A percentile compares a stretch with the other conserved stretches of the same genome.
These are phyloP conservation scores for Bucco capensis DNA, from an alignment of 2,113 vertebrate species.

Conservation along the genomic window DNA sequence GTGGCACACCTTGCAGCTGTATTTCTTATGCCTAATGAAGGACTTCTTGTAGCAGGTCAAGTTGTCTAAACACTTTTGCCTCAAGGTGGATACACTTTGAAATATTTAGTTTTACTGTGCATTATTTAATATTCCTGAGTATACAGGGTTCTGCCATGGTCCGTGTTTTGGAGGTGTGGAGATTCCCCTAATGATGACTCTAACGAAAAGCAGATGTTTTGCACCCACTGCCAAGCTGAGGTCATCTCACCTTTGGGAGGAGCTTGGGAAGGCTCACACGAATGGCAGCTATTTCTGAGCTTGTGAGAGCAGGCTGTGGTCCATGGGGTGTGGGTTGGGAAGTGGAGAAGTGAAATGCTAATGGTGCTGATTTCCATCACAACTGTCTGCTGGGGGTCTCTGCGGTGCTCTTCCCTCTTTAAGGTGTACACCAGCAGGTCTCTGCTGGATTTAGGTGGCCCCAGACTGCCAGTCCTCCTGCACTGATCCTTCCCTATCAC, in stretches of 20 bases:
- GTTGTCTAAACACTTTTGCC: background rate
- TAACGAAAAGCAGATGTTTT: background rate
- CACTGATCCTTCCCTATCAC: accelerated
- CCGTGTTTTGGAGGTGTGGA: background rate
- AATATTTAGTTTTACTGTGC: background rate
- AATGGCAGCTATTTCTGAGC: background rate
- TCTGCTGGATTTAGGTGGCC: background rate
- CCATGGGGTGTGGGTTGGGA: background rate
- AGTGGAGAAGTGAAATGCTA: background rate
- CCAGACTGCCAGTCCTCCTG: background rate
- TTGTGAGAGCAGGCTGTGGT: background rate
- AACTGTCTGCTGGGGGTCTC: background rate
- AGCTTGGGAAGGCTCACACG: background rate
- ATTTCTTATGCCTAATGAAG: accelerated
- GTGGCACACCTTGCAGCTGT: accelerated
- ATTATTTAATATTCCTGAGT: background rate
- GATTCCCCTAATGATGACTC: background rate
- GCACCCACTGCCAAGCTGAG: background rate
- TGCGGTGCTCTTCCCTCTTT: background rate
- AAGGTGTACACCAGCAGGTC: background rate
- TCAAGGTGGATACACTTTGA: background rate
- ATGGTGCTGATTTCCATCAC: background rate
- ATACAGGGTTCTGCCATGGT: background rate
- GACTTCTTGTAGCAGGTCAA: too few relatives aligned
- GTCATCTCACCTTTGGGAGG: accelerated